Percentiles rank a stretch among this genome's conserved stretches.
Evolutionary conservation across 2,888 invertebrate genomes (phyloP).

Genomic region (Notodonta dromedarius): DNA sequence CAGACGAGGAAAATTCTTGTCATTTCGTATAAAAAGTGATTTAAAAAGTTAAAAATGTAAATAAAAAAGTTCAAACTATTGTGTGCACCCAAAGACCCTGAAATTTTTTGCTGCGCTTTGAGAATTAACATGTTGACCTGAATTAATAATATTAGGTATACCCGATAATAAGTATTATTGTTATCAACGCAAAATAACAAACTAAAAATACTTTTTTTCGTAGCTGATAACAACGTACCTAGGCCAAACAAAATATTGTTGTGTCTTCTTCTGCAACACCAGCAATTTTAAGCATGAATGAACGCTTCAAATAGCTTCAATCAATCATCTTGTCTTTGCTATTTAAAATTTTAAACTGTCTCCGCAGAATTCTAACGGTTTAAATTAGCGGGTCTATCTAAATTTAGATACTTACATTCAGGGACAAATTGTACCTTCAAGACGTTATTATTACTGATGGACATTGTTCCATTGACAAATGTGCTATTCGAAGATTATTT

Average conservation of each 20-base stretch:
- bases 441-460: slow-evolving; percentile 1
- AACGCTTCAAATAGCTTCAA: slow-evolving; percentile 5
- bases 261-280: too few species aligned
- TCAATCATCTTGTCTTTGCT: slow-evolving; percentile 3
- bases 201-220: too few species aligned
- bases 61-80: too few species aligned
- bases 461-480: slow-evolving; percentile 14
- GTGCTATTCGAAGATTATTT: slow-evolving; percentile 19
- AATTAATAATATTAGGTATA: too few species aligned
- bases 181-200: too few species aligned
- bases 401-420: neutral
- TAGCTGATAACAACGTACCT: too few species aligned
- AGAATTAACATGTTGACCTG: too few species aligned
- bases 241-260: too few species aligned
- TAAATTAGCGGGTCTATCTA: neutral
- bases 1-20: slow-evolving; percentile 18
- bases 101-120: too few species aligned
- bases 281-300: neutral
- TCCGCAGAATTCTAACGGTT: neutral
- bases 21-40: slow-evolving; percentile 3
- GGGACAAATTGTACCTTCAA: slow-evolving; percentile 2
- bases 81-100: too few species aligned
- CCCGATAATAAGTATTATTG: too few species aligned
- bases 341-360: slow-evolving; percentile 18
- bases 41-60: too few species aligned